Percentiles rank a stretch among this genome's conserved stretches.
Conservation (phyloP, 1,140 invertebrate species). For the Anastatus disparis region DNA sequence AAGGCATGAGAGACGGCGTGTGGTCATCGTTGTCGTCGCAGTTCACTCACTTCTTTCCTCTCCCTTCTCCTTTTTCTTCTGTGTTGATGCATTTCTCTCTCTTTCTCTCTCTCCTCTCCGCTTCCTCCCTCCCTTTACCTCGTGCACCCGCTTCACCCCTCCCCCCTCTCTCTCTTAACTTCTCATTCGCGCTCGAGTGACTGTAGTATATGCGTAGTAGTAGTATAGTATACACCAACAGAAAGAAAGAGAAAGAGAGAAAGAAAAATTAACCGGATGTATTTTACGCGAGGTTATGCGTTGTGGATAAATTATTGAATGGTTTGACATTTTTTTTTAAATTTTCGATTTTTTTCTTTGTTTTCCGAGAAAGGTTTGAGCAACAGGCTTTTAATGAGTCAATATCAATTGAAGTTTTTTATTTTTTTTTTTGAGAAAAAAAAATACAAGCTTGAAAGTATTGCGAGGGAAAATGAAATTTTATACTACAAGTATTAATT, state of each 20-base stretch:
- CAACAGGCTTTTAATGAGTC: no score
- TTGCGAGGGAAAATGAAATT: no score
- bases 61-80: background rate
- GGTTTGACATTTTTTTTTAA: background rate
- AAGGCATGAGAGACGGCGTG: conserved; percentile 40
- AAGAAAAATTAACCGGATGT: conserved; percentile 13
- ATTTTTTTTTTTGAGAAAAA: no score
- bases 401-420: no score
- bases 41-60: conserved; percentile 27
- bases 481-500: no score
- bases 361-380: no score
- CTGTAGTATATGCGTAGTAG: conserved; percentile 21
- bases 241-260: background rate
- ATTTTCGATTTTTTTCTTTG: background rate
- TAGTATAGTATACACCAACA: background rate
- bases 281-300: background rate
- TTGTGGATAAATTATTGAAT: background rate
- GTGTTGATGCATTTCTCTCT: background rate
- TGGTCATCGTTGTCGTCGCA: conserved; percentile 39
- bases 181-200: conserved; percentile 18
- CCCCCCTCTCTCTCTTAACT: background rate
- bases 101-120: background rate
- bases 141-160: background rate
- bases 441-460: no score
- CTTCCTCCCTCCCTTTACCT: background rate